These are phyloP conservation scores for Leptinotarsa rubiginosa DNA, from an alignment of 2,888 invertebrate genomes.

Conservation along the genomic window DNA sequence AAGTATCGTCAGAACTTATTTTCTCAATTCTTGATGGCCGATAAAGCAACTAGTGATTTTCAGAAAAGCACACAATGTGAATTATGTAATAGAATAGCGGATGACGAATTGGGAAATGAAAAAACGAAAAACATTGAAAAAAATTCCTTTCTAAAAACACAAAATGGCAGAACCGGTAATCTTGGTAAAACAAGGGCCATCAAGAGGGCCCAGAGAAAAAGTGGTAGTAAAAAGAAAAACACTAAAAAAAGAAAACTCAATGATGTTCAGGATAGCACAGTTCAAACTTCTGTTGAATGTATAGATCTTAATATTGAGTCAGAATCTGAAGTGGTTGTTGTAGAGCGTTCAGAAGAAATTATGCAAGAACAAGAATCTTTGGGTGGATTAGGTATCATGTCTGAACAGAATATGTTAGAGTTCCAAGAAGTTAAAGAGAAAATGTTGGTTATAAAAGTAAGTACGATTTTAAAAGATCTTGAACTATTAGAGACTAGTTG, in stretches of 20 bases:
- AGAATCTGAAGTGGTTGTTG: neutral
- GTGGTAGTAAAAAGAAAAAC: neutral
- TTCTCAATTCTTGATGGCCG: slow-evolving; percentile 33
- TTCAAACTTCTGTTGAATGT: no score
- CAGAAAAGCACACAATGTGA: no score
- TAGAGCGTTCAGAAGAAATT: neutral
- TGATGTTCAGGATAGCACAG: slow-evolving; percentile 10
- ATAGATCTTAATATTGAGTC: neutral
- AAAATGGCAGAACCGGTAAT: neutral
- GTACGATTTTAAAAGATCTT: neutral
- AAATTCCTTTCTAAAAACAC: neutral
- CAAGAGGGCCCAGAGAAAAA: neutral
- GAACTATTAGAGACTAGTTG: no score
- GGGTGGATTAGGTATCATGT: slow-evolving; percentile 13
- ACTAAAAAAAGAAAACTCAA: slow-evolving; percentile 2
- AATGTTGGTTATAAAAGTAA: slow-evolving; percentile 55
- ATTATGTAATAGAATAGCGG: neutral
- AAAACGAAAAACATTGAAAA: neutral
- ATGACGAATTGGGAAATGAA: neutral
- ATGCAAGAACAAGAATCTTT: slow-evolving; percentile 9
- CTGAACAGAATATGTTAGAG: slow-evolving; percentile 44
- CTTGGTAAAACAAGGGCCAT: neutral
- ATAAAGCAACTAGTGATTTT: no score
- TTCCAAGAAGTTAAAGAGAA: slow-evolving; percentile 52
- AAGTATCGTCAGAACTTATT: slow-evolving; percentile 50